phyloP scores from a whole-genome alignment of 2,797 vertebrate species.

The Podarcis siculus region DNA sequence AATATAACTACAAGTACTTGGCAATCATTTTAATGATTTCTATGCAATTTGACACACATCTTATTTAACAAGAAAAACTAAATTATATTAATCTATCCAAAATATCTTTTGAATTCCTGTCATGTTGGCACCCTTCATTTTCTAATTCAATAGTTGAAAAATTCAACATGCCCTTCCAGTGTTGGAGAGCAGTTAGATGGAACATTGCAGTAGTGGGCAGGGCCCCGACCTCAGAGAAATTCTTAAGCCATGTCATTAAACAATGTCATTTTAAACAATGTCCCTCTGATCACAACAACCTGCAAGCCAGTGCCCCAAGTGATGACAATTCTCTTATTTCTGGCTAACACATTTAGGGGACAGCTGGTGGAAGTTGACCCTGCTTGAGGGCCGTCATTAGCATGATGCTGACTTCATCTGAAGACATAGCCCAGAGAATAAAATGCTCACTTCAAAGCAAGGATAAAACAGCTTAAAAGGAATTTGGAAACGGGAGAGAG shows the following conservation, averaged over 20 bases:
- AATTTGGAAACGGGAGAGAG: constrained; percentile 27
- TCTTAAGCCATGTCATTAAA: not conserved
- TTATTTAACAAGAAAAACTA: too few relatives aligned
- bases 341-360: not conserved
- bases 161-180: too few relatives aligned
- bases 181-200: too few relatives aligned
- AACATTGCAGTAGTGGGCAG: too few relatives aligned
- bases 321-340: not conserved
- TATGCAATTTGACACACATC: too few relatives aligned
- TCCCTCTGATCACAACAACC: not conserved
- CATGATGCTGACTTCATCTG: not conserved
- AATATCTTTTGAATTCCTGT: too few relatives aligned
- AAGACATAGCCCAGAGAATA: constrained; percentile 11
- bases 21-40: too few relatives aligned
- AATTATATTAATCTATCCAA: too few relatives aligned
- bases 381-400: not conserved
- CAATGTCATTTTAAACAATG: not conserved
- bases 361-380: not conserved
- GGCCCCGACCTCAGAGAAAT: too few relatives aligned
- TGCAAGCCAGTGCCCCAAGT: not conserved
- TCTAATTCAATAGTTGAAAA: too few relatives aligned
- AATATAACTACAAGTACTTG: too few relatives aligned
- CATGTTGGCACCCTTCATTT: too few relatives aligned
- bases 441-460: constrained; percentile 23
- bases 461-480: constrained; percentile 37